phyloP scores from a whole-genome alignment of 2,113 vertebrate genomes.

The Laterallus jamaicensis region DNA sequence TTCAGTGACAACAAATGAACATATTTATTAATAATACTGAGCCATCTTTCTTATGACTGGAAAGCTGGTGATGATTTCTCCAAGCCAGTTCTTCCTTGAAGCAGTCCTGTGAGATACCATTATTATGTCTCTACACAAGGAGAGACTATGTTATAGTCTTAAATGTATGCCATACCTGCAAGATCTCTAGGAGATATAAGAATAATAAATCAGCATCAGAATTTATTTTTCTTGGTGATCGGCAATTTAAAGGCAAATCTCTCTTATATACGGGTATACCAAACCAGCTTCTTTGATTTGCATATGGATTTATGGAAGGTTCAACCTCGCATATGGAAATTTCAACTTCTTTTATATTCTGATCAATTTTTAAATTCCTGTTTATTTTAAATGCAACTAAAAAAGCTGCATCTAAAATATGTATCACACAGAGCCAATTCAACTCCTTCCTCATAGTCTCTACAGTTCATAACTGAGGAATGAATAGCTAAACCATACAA shows the following conservation, averaged over 20 bases:
- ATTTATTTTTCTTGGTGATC: neutral
- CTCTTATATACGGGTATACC: neutral
- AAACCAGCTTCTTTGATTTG: slow-evolving; percentile 37
- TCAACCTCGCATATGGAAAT: neutral
- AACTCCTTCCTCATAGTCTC: slow-evolving; percentile 42
- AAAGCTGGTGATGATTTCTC: neutral
- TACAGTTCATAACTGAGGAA: slow-evolving; percentile 11
- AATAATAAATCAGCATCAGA: neutral
- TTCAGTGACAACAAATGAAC: neutral
- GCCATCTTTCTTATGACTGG: neutral
- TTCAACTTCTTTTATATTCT: slow-evolving; percentile 40
- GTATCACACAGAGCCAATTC: slow-evolving; percentile 48
- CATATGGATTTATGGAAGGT: neutral
- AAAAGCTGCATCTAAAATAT: slow-evolving; percentile 16
- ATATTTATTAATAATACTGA: neutral
- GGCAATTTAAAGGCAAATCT: neutral
- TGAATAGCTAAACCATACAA: slow-evolving; percentile 32
- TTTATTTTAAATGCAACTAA: slow-evolving; percentile 39
- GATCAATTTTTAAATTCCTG: slow-evolving; percentile 41
- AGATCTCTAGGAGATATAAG: neutral
- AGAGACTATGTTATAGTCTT: neutral
- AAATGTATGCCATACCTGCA: neutral
- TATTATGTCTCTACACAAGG: neutral
- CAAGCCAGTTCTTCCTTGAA: neutral
- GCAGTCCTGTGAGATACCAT: neutral